phyloP scores from a whole-genome alignment of 1,140 invertebrate genomes.

The Piezodorus guildinii region DNA sequence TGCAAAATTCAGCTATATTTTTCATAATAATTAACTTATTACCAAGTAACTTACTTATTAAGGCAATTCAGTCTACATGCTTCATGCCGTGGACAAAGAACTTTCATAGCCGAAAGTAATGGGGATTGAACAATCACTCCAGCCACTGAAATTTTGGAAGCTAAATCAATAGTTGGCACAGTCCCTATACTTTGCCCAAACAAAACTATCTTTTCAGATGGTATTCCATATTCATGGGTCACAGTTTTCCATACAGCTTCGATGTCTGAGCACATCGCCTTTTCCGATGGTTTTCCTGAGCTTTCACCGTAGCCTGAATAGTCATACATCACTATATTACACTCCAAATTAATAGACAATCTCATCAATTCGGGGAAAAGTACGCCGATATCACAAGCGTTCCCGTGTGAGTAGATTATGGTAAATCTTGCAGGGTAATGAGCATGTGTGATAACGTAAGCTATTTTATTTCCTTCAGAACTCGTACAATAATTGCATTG shows the following conservation, averaged over 20 bases:
- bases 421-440: constrained; percentile 38
- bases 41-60: no score
- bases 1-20: no score
- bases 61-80: no score
- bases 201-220: constrained; percentile 54
- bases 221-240: constrained; percentile 46
- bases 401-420: constrained; percentile 62
- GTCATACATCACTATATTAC: constrained; percentile 67
- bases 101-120: constrained; percentile 23
- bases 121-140: constrained; percentile 46
- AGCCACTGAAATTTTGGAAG: constrained; percentile 50
- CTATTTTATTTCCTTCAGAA: no score
- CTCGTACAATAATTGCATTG: no score
- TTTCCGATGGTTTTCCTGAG: constrained; percentile 57
- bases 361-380: constrained; percentile 59
- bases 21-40: no score
- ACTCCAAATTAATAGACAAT: constrained; percentile 52
- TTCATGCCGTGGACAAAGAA: constrained; percentile 15
- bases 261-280: constrained; percentile 64
- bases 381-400: constrained; percentile 53
- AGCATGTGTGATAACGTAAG: no score
- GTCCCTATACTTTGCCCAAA: constrained; percentile 63
- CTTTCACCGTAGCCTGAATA: constrained; percentile 54
- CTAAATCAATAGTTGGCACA: constrained; percentile 56
- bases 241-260: constrained; percentile 53